A percentile compares a stretch with the other conserved stretches of the same genome.
Evolutionary conservation across 2,888 invertebrate species (phyloP).

Genomic region (Macroteleia sp.): DNA sequence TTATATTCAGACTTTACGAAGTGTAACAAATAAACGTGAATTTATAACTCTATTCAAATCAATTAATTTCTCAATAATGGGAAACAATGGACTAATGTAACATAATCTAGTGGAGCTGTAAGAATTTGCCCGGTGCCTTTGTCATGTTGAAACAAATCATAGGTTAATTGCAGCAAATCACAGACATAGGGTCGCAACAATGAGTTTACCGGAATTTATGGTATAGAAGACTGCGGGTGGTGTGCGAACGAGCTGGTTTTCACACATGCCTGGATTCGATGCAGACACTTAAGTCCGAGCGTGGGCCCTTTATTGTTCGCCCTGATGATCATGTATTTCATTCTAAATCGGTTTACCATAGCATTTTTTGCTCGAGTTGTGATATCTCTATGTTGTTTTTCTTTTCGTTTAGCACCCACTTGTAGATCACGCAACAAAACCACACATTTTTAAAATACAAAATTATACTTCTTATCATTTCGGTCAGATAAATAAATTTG

Average conservation of each 20-base stretch:
- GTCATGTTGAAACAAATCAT: conserved; percentile 69
- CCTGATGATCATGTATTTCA: conserved; percentile 37
- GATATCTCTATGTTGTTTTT: conserved; percentile 11
- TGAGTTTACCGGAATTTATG: conserved; percentile 71
- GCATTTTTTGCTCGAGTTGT: neutral
- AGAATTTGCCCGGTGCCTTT: conserved; percentile 19
- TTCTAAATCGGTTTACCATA: conserved; percentile 40
- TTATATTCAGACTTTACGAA: too few species aligned
- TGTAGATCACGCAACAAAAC: conserved; percentile 22
- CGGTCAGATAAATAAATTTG: too few species aligned
- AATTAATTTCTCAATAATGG: neutral
- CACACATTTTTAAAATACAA: too few species aligned
- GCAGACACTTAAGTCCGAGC: conserved; percentile 23
- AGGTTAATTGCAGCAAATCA: conserved; percentile 76
- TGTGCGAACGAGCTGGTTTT: conserved; percentile 38
- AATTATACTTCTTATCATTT: too few species aligned
- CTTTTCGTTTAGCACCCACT: too few species aligned
- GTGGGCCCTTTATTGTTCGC: conserved; percentile 55
- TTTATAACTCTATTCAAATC: neutral
- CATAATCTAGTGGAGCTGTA: conserved; percentile 14
- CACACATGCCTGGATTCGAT: conserved; percentile 33
- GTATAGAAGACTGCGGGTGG: conserved; percentile 68
- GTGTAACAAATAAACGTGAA: too few species aligned
- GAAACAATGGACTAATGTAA: conserved; percentile 14
- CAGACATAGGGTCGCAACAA: conserved; percentile 69